These are phyloP conservation scores for Sinhomidia bicolor DNA, from an alignment of 2,888 invertebrate genomes.

Conservation along the genomic window DNA sequence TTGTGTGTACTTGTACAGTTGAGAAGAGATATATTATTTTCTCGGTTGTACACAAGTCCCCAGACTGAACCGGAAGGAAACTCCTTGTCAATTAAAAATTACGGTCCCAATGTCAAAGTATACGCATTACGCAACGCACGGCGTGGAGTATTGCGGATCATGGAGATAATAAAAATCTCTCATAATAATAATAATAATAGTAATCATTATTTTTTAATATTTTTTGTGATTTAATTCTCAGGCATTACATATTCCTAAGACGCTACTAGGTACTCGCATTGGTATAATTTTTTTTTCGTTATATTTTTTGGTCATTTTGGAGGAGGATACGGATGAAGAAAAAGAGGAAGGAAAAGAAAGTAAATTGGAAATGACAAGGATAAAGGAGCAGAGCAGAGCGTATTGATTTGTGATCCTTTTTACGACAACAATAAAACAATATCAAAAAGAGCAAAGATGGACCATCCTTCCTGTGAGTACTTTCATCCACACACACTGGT, in stretches of 20 bases:
- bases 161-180: slow-evolving; percentile 17
- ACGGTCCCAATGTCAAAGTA: slow-evolving; percentile 67
- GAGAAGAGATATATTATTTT: neutral
- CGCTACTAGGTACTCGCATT: slow-evolving; percentile 53
- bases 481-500: neutral
- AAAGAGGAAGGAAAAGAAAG: neutral
- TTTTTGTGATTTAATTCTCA: slow-evolving; percentile 26
- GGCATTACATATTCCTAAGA: slow-evolving; percentile 23
- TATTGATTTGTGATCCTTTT: slow-evolving; percentile 48
- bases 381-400: no score
- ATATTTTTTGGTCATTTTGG: slow-evolving; percentile 55
- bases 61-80: slow-evolving; percentile 40
- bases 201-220: neutral
- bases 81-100: slow-evolving; percentile 48
- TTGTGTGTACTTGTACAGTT: neutral
- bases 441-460: neutral
- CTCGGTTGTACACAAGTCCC: neutral
- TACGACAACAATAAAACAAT: slow-evolving; percentile 21
- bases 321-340: neutral
- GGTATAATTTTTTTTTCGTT: slow-evolving; percentile 8
- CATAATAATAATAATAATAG: neutral
- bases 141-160: slow-evolving; percentile 58
- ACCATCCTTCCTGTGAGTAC: neutral
- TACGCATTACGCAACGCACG: slow-evolving; percentile 65
- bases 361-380: no score